Percentiles rank a stretch among this genome's conserved stretches.
Evolutionary conservation across 2,113 vertebrate genomes (phyloP).

Genomic region (Excalfactoria chinensis): DNA sequence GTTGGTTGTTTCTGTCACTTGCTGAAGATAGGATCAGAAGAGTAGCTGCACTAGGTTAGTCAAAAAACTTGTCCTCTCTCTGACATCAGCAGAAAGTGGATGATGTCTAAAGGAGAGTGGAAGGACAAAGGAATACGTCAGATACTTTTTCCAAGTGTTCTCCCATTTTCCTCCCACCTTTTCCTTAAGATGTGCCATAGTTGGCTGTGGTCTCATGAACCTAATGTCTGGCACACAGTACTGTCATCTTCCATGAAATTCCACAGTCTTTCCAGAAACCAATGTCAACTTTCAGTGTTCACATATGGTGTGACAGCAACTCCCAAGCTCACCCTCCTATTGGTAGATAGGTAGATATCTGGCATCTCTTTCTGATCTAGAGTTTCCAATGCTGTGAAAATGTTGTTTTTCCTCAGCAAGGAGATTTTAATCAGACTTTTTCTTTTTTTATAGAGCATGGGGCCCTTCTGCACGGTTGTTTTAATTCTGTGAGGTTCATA

Average conservation of each 20-base stretch:
- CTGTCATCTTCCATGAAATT: background rate
- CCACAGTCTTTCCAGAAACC: background rate
- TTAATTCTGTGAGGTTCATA: background rate
- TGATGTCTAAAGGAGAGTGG: background rate
- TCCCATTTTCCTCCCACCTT: background rate
- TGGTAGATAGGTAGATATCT: background rate
- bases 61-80: background rate
- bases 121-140: background rate
- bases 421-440: background rate
- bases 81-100: background rate
- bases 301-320: too few species aligned
- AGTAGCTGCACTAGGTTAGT: background rate
- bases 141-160: background rate
- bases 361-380: background rate
- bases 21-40: background rate
- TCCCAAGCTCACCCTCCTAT: background rate
- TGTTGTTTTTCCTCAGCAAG: background rate
- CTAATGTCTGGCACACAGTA: background rate
- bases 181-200: background rate
- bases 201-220: background rate
- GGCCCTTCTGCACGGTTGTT: background rate
- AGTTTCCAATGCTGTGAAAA: background rate
- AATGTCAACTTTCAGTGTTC: background rate
- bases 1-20: background rate
- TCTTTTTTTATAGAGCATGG: background rate